Percentiles rank a stretch among this genome's conserved stretches.
phyloP scores from a whole-genome alignment of 2,797 vertebrate genomes.

The Paedocypris micromegethes region DNA sequence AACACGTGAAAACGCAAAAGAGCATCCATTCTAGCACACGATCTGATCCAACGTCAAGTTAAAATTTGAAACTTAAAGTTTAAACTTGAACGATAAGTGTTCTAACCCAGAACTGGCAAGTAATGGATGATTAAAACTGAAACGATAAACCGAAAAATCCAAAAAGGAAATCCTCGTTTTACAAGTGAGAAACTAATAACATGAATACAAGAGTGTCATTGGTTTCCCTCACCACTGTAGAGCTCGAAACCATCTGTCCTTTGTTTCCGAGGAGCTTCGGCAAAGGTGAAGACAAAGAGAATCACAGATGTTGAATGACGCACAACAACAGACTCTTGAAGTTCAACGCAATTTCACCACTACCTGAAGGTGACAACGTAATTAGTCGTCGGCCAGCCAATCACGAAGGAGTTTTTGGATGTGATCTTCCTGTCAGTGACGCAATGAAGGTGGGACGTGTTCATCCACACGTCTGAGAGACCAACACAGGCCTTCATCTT shows the following conservation, averaged over 20 bases:
- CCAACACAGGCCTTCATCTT: constrained; percentile 78
- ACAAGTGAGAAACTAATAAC: neutral
- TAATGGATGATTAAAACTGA: too few relatives aligned
- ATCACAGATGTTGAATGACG: too few relatives aligned
- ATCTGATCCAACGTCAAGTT: too few relatives aligned
- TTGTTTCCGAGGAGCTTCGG: constrained; percentile 74
- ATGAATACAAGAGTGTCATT: neutral
- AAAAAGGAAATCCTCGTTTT: neutral
- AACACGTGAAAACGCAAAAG: too few relatives aligned
- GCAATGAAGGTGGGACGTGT: constrained; percentile 66
- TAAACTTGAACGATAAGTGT: too few relatives aligned
- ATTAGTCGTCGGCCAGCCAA: constrained; percentile 87
- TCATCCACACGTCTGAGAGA: constrained; percentile 78
- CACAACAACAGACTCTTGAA: too few relatives aligned
- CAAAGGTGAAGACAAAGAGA: constrained; percentile 11
- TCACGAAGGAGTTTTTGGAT: constrained; percentile 76
- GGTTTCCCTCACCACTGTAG: constrained; percentile 67
- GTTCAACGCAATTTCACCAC: too few relatives aligned
- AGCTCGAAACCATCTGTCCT: constrained; percentile 75
- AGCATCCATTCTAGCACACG: too few relatives aligned
- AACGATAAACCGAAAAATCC: neutral
- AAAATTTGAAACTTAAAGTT: too few relatives aligned
- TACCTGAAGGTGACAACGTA: constrained; percentile 81
- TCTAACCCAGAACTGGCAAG: too few relatives aligned
- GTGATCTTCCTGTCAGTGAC: constrained; percentile 78